Evolutionary conservation across 2,797 vertebrate genomes (phyloP).

Genomic region (Hypotaenidia philippensis): DNA sequence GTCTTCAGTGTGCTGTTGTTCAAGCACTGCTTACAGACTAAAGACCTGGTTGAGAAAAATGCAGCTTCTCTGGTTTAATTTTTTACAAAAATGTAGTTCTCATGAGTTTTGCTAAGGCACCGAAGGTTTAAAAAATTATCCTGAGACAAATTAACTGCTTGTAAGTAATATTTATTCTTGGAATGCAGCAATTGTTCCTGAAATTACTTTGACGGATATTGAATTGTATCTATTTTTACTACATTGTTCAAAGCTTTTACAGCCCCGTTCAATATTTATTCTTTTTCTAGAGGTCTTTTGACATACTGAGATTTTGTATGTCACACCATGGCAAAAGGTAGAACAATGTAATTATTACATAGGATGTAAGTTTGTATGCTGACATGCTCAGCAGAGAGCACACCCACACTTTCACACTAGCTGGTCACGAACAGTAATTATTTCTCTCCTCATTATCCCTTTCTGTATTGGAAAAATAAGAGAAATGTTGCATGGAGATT

Average conservation of each 20-base stretch:
- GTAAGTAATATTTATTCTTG: not conserved
- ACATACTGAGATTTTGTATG: not conserved
- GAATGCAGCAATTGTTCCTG: conserved; percentile 1
- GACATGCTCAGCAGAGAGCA: not conserved
- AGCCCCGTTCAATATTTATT: conserved; percentile 13
- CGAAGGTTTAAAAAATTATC: not conserved
- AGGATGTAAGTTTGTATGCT: not conserved
- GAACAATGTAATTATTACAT: not conserved
- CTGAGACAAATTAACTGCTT: not conserved
- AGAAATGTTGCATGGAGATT: not conserved
- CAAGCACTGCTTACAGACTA: not conserved
- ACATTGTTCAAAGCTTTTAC: not conserved
- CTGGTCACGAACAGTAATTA: not conserved
- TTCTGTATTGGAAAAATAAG: not conserved
- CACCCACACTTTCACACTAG: conserved; percentile 1
- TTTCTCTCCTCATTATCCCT: not conserved
- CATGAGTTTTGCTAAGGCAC: not conserved
- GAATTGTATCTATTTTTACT: conserved; percentile 39
- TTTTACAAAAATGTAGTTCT: not conserved
- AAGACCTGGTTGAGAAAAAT: not conserved
- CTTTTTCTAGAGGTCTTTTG: not conserved
- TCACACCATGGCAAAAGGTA: not conserved
- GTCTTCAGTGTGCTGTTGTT: not conserved
- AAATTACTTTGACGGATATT: conserved; percentile 37
- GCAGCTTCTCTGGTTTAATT: not conserved